Conservation (phyloP, 2,888 invertebrate species). For the Drosophila meridiana region DNA sequence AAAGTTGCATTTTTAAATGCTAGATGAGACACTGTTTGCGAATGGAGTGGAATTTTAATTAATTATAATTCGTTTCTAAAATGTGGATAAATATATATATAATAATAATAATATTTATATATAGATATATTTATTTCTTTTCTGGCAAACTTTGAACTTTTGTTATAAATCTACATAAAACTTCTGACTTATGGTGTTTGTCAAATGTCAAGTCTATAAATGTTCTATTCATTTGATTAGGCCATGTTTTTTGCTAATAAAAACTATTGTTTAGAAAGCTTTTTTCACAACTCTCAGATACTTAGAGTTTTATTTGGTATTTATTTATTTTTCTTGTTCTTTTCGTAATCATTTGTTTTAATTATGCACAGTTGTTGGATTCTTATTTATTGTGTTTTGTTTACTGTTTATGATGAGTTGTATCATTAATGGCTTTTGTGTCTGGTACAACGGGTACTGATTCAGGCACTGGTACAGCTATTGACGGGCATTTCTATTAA, state of each 20-base stretch:
- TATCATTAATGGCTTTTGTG: conserved; percentile 60
- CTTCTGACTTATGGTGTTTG: background rate
- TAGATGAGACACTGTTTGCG: background rate
- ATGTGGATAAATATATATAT: background rate
- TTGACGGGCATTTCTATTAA: conserved; percentile 58
- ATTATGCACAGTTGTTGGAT: conserved; percentile 47
- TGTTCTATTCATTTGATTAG: background rate
- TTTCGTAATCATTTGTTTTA: conserved; percentile 43
- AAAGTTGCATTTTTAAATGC: conserved; percentile 1
- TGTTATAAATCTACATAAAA: background rate
- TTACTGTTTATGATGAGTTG: conserved; percentile 28
- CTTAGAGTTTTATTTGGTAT: background rate
- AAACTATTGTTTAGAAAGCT: background rate
- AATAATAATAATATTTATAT: background rate
- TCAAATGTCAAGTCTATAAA: conserved; percentile 3
- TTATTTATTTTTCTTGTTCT: conserved; percentile 4
- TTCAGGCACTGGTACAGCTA: conserved; percentile 20
- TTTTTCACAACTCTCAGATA: background rate
- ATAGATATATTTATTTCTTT: background rate
- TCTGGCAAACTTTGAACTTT: background rate
- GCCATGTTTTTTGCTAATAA: background rate
- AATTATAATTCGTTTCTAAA: background rate
- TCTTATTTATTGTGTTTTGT: conserved; percentile 33
- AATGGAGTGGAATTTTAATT: conserved; percentile 4
- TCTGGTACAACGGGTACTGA: conserved; percentile 44